Conservation (phyloP, 2,888 invertebrate genomes). For the Dastarcus helophoroides region DNA sequence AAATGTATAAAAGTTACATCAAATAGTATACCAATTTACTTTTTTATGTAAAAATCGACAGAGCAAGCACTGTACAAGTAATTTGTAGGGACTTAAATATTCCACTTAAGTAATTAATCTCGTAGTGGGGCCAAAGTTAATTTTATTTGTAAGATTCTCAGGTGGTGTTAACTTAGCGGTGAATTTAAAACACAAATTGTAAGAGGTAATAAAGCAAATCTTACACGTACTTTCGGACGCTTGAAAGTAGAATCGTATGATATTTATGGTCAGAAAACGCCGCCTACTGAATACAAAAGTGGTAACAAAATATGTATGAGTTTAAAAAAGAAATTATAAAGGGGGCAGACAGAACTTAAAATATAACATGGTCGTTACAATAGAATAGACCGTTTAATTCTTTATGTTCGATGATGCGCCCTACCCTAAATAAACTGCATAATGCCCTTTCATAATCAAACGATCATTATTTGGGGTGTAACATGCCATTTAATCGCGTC, state of each 20-base stretch:
- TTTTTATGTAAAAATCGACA: no score
- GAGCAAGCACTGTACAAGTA: no score
- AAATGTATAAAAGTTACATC: no score
- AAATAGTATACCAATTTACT: no score
- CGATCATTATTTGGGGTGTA: constrained; percentile 29
- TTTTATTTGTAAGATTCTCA: no score
- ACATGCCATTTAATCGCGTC: constrained; percentile 25
- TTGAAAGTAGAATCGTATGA: neutral
- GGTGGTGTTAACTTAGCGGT: no score
- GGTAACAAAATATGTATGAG: constrained; percentile 1
- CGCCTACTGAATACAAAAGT: neutral
- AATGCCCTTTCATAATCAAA: constrained; percentile 24
- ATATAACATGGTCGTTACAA: constrained; percentile 11
- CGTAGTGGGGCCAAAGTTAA: no score
- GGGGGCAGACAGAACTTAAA: no score
- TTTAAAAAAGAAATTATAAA: neutral
- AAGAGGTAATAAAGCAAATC: no score
- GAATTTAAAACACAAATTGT: no score
- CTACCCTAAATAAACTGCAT: constrained; percentile 10
- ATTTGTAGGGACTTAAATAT: no score
- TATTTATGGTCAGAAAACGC: neutral
- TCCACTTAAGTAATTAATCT: no score
- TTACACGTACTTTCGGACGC: neutral
- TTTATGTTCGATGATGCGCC: constrained; percentile 6
- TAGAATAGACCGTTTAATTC: constrained; percentile 11